Evolutionary conservation across 2,888 invertebrate species (phyloP), one percentile per base, ranked within the genome.

Genomic region (Iphiclides podalirius): DNA sequence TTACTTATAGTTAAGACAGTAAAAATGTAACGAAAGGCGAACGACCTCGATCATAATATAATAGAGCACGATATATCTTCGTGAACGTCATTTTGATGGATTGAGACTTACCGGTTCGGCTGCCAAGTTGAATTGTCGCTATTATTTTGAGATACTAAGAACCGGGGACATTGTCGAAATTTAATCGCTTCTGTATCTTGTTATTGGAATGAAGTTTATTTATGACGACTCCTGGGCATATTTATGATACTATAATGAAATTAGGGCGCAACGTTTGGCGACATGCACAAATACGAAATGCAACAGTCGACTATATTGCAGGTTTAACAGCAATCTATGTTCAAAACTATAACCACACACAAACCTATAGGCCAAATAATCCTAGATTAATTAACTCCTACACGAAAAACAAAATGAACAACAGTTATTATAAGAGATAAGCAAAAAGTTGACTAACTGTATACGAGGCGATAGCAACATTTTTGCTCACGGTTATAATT

Each of bases 151-250:
- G 31, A 28, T 17, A 14, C 33, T 28, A 23, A 9, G n/a, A 46
- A 20, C 38, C 23, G 15, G 36, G 20, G 38, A 40, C 40, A 4
- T 23, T 40, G 47, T 39, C 47, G 38, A 39, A 47, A 47, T 34
- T 12, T 15, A 47, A 40, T 40, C 34, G 34, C 34, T 39, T 47
- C 47, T 11, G 46, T 31, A 47, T 34, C 23, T 14, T 39, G 38
- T 47, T 12, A 40, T 20, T 23, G 39, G 26, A 12, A 16, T 34
- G 47, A 47, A 39, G 20, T 40, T 47, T 47, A 47, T 39, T 39
- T 46, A 46, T 40, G 34, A 12, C 39, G 14, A 40, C 23, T 33
- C n/a, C 39, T 9, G 15, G 2, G 23, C 9, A 15, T 34, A 47
- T 40, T 47, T 35, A 47, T 23, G 23, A 4, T 3, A 12, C 11